A percentile compares a stretch with the other conserved stretches of the same genome.
Evolutionary conservation across 2,113 vertebrate genomes (phyloP).

Genomic region (Lamprologus speciosus): DNA sequence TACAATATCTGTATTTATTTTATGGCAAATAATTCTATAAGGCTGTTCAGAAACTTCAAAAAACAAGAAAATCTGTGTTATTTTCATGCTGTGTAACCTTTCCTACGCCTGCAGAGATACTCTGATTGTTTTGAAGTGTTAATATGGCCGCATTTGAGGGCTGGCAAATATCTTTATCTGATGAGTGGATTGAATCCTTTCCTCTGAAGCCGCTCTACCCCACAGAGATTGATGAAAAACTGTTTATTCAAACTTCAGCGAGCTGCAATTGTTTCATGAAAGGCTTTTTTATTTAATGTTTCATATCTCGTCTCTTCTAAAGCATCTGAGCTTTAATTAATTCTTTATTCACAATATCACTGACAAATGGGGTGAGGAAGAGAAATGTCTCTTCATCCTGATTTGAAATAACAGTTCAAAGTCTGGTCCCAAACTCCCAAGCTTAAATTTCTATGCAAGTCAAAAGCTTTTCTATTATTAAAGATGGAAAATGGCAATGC

Average conservation of each 20-base stretch:
- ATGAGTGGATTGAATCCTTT: constrained; percentile 23
- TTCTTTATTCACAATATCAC: constrained; percentile 7
- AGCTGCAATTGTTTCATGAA: constrained; percentile 1
- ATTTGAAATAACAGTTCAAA: constrained; percentile 15
- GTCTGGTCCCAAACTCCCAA: not conserved
- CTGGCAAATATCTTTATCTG: constrained; percentile 23
- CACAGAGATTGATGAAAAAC: constrained; percentile 4
- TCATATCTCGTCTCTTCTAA: constrained; percentile 8
- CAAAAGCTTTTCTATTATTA: not conserved
- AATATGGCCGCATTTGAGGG: constrained; percentile 15
- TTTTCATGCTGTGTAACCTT: constrained; percentile 25
- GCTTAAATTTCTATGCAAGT: not conserved
- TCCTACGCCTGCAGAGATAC: not conserved
- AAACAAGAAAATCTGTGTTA: not conserved
- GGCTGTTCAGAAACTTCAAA: not conserved
- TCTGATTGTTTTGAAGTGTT: constrained; percentile 46
- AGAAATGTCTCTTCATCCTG: not conserved
- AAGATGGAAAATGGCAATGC: not conserved
- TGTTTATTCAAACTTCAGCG: constrained; percentile 18
- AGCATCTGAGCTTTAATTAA: constrained; percentile 4
- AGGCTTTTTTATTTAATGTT: not conserved
- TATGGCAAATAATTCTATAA: not conserved
- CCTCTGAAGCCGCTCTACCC: constrained; percentile 6
- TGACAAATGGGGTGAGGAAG: not conserved
- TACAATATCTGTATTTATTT: not conserved